A percentile compares a stretch with the other conserved stretches of the same genome.
These are phyloP conservation scores for Acanthococcus lagerstroemiae DNA, from an alignment of 2,888 invertebrate genomes.

Conservation along the genomic window DNA sequence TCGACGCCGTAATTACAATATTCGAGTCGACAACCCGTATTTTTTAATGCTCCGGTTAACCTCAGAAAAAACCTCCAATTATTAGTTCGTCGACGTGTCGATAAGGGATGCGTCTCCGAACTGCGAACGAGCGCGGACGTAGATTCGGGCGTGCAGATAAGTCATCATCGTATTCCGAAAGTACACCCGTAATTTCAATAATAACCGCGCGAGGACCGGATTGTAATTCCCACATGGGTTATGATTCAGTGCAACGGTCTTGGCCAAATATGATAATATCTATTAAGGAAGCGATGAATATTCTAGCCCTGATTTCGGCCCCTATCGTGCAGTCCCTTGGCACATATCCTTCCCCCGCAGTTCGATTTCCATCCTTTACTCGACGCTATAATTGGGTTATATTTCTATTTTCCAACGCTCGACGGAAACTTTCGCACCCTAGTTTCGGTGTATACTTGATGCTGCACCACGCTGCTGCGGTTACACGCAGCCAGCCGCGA, in stretches of 20 bases:
- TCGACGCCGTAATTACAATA: no score
- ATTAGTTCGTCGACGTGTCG: neutral
- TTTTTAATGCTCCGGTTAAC: no score
- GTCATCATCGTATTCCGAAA: neutral
- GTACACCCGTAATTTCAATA: constrained; percentile 21
- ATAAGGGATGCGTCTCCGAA: neutral
- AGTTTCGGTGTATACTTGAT: neutral
- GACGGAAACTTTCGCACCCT: neutral
- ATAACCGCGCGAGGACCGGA: constrained; percentile 20
- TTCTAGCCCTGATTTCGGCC: constrained; percentile 27
- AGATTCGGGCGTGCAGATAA: neutral
- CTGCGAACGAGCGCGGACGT: neutral
- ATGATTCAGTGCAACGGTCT: constrained; percentile 30
- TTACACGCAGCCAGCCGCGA: neutral
- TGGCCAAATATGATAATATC: constrained; percentile 29
- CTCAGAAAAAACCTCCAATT: neutral
- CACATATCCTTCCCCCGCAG: neutral
- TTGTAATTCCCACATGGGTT: constrained; percentile 29
- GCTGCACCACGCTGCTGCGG: neutral
- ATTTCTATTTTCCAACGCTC: constrained; percentile 21
- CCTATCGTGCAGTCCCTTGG: constrained; percentile 18
- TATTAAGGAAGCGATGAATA: constrained; percentile 29
- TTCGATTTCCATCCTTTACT: neutral
- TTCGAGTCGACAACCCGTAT: no score
- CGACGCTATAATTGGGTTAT: constrained; percentile 20